A percentile compares a stretch with the other conserved stretches of the same genome.
These are phyloP conservation scores for Plotosus lineatus DNA, from an alignment of 2,113 vertebrate genomes.

Conservation along the genomic window DNA sequence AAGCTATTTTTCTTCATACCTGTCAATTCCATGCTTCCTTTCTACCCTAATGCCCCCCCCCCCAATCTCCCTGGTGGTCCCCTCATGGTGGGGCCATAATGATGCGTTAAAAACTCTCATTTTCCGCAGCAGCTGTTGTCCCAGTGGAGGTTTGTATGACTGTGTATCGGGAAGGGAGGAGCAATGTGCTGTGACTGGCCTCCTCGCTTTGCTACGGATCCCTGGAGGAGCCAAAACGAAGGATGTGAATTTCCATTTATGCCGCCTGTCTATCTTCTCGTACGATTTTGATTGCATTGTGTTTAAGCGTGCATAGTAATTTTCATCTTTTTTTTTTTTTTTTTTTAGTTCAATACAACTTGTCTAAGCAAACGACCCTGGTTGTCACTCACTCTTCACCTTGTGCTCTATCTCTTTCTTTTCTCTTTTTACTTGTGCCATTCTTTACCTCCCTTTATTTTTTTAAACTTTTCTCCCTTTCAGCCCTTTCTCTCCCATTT, in stretches of 20 bases:
- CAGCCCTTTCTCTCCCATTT: conserved; percentile 11
- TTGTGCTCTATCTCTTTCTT: neutral
- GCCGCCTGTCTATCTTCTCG: neutral
- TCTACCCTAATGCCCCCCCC: neutral
- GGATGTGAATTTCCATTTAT: neutral
- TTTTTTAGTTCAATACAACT: neutral
- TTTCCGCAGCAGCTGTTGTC: conserved; percentile 56
- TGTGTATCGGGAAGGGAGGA: conserved; percentile 30
- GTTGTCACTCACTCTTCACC: conserved; percentile 13
- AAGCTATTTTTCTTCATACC: conserved; percentile 24
- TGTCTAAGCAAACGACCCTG: neutral
- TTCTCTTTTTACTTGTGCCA: neutral
- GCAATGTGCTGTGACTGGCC: conserved; percentile 48
- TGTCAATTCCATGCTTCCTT: conserved; percentile 26
- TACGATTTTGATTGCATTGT: neutral
- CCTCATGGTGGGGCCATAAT: conserved; percentile 50
- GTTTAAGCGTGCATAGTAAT: neutral
- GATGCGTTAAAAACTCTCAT: conserved; percentile 63
- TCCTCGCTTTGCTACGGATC: conserved; percentile 22
- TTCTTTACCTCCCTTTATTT: neutral
- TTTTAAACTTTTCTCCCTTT: conserved; percentile 4
- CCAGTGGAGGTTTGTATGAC: conserved; percentile 41
- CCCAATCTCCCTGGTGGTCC: conserved; percentile 36
- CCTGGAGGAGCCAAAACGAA: conserved; percentile 5
- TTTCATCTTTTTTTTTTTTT: neutral